phyloP scores from a whole-genome alignment of 2,797 vertebrate genomes.

The Gobio occitaniae region DNA sequence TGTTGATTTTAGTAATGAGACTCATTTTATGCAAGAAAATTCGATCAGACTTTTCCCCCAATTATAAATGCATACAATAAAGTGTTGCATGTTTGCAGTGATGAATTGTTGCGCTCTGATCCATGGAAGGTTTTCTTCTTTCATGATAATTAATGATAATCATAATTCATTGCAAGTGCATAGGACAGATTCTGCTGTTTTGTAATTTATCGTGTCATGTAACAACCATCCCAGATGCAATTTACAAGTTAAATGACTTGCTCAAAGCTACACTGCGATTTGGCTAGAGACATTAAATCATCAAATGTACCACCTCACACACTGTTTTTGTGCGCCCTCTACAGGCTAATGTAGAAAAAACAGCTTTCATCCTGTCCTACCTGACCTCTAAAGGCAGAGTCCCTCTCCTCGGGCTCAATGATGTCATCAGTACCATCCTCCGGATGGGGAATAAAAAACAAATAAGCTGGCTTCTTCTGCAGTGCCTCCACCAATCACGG shows the following conservation, averaged over 20 bases:
- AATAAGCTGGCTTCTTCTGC: conserved; percentile 87
- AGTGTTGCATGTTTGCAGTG: neutral
- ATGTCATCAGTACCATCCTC: conserved; percentile 77
- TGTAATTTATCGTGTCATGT: neutral
- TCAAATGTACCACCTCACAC: neutral
- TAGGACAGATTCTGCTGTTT: conserved; percentile 8
- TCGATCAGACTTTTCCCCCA: neutral
- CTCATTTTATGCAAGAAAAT: neutral
- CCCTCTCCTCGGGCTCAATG: conserved; percentile 82
- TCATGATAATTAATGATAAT: conserved; percentile 11
- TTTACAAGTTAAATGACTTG: neutral
- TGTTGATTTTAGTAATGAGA: neutral
- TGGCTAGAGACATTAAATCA: neutral
- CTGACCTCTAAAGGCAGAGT: conserved; percentile 89
- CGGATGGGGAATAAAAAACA: conserved; percentile 71
- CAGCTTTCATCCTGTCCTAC: conserved; percentile 80
- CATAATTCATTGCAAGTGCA: neutral
- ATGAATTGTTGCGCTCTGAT: neutral
- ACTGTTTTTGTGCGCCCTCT: conserved; percentile 50
- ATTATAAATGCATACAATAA: neutral
- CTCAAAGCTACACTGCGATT: neutral
- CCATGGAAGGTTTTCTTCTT: conserved; percentile 13
- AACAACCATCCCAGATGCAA: conserved; percentile 9
- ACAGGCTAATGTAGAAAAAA: conserved; percentile 87
- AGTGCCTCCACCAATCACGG: conserved; percentile 88